phyloP scores from a whole-genome alignment of 64 coral and sea anemone genomes.

The Porites lutea region DNA sequence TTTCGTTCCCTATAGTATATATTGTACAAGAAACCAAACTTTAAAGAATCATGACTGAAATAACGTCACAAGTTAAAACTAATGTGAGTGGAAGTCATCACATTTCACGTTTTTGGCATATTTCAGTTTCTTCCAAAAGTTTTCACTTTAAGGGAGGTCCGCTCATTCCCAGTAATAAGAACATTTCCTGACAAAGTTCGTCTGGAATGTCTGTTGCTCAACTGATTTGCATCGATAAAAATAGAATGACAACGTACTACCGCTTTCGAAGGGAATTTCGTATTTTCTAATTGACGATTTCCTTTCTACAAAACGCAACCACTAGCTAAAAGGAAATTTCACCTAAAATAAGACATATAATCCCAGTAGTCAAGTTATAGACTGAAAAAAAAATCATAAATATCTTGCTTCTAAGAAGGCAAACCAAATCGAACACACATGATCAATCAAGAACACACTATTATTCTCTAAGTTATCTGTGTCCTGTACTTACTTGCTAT shows the following conservation, averaged over 20 bases:
- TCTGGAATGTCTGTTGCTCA: neutral
- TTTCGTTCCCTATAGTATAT: neutral
- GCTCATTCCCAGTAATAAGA: too few species aligned
- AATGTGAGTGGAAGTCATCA: neutral
- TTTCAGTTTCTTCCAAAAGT: neutral
- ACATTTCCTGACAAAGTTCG: neutral
- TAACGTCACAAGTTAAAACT: neutral
- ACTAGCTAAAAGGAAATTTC: neutral
- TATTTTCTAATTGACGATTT: neutral
- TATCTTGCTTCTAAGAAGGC: neutral
- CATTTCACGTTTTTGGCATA: neutral
- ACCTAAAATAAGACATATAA: too few species aligned
- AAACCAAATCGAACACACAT: neutral
- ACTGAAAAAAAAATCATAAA: neutral
- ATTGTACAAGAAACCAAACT: conserved; percentile 14
- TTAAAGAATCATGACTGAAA: neutral
- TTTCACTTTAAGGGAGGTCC: too few species aligned
- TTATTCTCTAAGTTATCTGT: neutral
- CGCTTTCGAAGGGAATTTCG: neutral
- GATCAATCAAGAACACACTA: neutral
- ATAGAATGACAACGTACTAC: neutral
- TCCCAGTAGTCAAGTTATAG: neutral
- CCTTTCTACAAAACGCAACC: neutral
- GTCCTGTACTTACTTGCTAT: conserved; percentile 57
- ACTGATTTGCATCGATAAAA: conserved; percentile 18